phyloP scores from a whole-genome alignment of 2,888 invertebrate genomes.

The Epiblema foenella region DNA sequence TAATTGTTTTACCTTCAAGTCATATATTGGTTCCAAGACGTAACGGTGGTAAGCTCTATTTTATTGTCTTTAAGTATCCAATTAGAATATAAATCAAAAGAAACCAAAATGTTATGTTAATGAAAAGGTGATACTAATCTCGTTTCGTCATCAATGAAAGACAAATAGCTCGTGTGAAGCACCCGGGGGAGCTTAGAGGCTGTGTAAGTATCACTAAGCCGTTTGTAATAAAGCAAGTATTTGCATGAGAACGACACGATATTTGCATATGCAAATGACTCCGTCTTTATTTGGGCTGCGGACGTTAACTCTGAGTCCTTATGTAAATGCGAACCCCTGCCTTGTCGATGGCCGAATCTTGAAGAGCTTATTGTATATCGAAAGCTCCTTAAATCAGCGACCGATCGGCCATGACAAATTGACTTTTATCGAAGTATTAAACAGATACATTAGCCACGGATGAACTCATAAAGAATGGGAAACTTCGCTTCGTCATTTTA shows the following conservation, averaged over 20 bases:
- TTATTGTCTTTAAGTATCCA: slow-evolving; percentile 21
- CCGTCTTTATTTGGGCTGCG: slow-evolving; percentile 79
- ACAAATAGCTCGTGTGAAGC: slow-evolving; percentile 62
- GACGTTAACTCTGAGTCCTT: slow-evolving; percentile 73
- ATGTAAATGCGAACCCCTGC: slow-evolving; percentile 68
- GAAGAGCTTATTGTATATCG: slow-evolving; percentile 57
- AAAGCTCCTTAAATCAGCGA: slow-evolving; percentile 58
- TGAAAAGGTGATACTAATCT: slow-evolving; percentile 49
- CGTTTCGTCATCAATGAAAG: slow-evolving; percentile 50
- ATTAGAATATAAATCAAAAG: slow-evolving; percentile 38
- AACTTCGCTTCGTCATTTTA: slow-evolving; percentile 53
- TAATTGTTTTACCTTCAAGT: slow-evolving; percentile 25
- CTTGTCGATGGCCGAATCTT: slow-evolving; percentile 61
- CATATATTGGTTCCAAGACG: slow-evolving; percentile 24
- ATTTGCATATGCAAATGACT: slow-evolving; percentile 83
- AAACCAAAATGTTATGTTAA: slow-evolving; percentile 37
- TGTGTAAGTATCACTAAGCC: slow-evolving; percentile 77
- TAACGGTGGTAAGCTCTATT: slow-evolving; percentile 26
- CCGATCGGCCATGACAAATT: slow-evolving; percentile 51
- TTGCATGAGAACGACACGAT: slow-evolving; percentile 78
- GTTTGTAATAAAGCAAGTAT: slow-evolving; percentile 80
- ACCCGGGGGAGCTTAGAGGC: slow-evolving; percentile 65
- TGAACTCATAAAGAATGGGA: slow-evolving; percentile 51
- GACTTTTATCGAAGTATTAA: slow-evolving; percentile 54
- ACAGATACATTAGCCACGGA: slow-evolving; percentile 59